A percentile compares a stretch with the other conserved stretches of the same genome.
Evolutionary conservation across 1,140 invertebrate species (phyloP).

Genomic region (Aphis gossypii): DNA sequence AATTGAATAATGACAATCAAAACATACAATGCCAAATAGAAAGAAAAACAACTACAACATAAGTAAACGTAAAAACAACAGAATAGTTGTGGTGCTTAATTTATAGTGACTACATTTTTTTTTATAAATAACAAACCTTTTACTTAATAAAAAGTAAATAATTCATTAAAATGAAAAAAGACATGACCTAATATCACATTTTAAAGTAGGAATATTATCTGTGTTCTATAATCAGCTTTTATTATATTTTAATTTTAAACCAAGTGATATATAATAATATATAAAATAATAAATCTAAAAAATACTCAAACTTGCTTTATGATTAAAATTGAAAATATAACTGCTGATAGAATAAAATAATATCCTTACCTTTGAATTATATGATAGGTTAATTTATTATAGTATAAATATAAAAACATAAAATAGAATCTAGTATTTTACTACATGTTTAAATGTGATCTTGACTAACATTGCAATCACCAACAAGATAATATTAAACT

Average conservation of each 20-base stretch:
- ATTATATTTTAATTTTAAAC: too few species aligned
- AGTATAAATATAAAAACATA: too few species aligned
- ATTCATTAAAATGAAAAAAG: neutral
- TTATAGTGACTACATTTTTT: neutral
- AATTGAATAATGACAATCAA: neutral
- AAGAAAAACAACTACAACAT: neutral
- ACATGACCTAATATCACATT: neutral
- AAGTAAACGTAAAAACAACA: neutral
- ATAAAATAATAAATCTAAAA: too few species aligned
- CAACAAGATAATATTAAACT: neutral
- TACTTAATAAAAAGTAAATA: neutral
- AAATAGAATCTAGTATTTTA: too few species aligned
- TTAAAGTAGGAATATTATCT: neutral
- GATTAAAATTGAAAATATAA: too few species aligned
- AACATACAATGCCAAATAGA: neutral
- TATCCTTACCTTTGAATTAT: too few species aligned
- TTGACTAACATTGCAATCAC: too few species aligned
- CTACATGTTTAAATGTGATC: too few species aligned
- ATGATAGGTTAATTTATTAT: too few species aligned
- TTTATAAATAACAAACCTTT: neutral
- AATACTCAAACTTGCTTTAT: too few species aligned
- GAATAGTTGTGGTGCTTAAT: neutral
- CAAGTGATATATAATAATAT: too few species aligned
- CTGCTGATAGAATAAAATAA: too few species aligned
- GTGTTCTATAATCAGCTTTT: neutral